Base-by-base conservation (phyloP, 2,797 vertebrate species). In the Tachyglossus aculeatus region DNA sequence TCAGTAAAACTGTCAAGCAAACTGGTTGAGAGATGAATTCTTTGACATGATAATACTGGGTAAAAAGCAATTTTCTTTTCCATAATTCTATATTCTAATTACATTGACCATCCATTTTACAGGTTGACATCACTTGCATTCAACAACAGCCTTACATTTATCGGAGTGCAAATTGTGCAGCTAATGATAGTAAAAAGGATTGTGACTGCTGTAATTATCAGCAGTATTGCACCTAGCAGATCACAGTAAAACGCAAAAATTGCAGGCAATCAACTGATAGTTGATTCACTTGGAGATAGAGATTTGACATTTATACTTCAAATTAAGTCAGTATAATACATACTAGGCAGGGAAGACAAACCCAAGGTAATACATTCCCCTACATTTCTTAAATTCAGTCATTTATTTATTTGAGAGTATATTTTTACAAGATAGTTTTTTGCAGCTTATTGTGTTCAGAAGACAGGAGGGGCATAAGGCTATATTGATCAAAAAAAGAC, bases 51-150 rank as follows among this genome's bases (percentile, higher is more conserved):
- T 78, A 80, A 53, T 47, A 37, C 3, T 57, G 29, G 18, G 48
- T 67, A 74, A 81, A 86, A 83, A 60, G 31, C 44, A 62, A 36
- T 78, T 88, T 83, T 82, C 12, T 48, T 76, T n/a, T 59, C 63
- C 34, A 48, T 62, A 74, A 62, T 71, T 61, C 50, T 62, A 72
- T 50, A 21, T 39, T 83, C 54, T 67, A 82, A 78, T 88, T 80
- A 52, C 31, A 84, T 15, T 67, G 79, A 71, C 39, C 59, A 36
- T 81, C 29, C 7, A 44, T 72, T 67, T 61, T 62, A 45, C 65
- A 52, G 31, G 53, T 58, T 16, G 3, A 48, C 67, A 68, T 58
- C 39, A 56, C 48, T 79, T 70, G 43, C 34, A 79, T 63, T 74
- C 21, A 56, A 60, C 56, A 74, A 18, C 53, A 75, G 52, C 19